phyloP scores from a whole-genome alignment of 2,797 vertebrate genomes.

The Gallirallus australis region DNA sequence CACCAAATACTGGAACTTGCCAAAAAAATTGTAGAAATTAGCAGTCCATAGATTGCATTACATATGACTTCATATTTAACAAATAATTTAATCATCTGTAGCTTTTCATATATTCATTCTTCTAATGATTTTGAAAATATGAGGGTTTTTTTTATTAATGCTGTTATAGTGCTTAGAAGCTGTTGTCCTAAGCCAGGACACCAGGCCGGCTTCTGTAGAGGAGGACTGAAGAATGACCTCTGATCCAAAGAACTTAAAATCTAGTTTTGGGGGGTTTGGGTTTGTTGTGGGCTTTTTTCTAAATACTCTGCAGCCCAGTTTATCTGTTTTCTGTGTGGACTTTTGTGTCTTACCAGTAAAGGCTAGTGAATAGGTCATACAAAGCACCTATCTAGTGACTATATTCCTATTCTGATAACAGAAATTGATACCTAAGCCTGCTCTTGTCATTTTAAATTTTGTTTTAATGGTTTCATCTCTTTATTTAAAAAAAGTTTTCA shows the following conservation, averaged over 20 bases:
- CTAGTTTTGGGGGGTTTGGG: not conserved
- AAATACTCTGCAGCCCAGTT: not conserved
- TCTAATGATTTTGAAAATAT: not conserved
- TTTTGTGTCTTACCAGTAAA: not conserved
- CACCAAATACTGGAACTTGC: not conserved
- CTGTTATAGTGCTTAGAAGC: not conserved
- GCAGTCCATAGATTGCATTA: not conserved
- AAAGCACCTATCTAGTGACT: fast-evolving
- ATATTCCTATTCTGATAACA: not conserved
- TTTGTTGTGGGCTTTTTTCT: not conserved
- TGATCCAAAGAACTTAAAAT: not conserved
- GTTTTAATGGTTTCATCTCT: not conserved
- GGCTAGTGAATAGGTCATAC: not conserved
- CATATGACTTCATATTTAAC: not conserved
- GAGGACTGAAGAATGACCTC: not conserved
- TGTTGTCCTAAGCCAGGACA: not conserved
- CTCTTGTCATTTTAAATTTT: not conserved
- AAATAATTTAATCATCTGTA: not conserved
- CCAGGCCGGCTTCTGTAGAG: not conserved
- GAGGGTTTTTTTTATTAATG: not conserved
- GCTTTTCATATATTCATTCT: not conserved
- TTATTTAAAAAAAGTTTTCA: not conserved
- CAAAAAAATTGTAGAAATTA: not conserved
- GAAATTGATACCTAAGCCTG: not conserved
- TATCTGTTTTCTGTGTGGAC: not conserved